These are phyloP conservation scores for Fulmarus glacialis DNA, from an alignment of 2,113 vertebrate genomes.

Conservation along the genomic window DNA sequence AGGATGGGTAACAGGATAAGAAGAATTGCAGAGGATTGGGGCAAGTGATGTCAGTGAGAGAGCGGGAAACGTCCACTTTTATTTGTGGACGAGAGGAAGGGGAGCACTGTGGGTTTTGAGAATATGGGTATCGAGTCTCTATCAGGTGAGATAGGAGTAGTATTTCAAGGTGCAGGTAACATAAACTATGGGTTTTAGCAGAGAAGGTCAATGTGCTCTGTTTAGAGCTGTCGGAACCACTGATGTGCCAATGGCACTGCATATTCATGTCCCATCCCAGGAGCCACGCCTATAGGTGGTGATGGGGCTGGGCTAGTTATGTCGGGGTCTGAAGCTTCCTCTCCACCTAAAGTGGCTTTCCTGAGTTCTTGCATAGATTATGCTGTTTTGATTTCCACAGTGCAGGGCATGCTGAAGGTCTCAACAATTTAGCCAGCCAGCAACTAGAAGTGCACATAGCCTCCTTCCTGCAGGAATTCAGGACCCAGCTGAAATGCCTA, in stretches of 20 bases:
- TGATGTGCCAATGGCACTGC: neutral
- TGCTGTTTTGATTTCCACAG: neutral
- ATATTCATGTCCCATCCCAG: neutral
- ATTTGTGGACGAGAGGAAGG: neutral
- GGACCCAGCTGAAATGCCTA: neutral
- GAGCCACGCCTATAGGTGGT: neutral
- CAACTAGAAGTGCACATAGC: neutral
- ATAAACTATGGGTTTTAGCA: neutral
- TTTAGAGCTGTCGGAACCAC: neutral
- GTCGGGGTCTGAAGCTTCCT: neutral
- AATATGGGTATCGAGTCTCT: neutral
- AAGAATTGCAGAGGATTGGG: neutral
- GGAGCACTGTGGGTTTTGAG: neutral
- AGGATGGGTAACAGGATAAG: neutral
- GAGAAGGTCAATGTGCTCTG: accelerated
- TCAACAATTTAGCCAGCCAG: neutral
- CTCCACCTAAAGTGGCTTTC: neutral
- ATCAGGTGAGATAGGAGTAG: neutral
- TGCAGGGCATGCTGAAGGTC: neutral
- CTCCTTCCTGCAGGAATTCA: conserved; percentile 42
- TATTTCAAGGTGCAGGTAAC: neutral
- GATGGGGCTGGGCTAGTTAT: neutral
- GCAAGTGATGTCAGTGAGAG: neutral
- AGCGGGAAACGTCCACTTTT: neutral
- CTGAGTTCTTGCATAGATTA: neutral